A percentile compares a stretch with the other conserved stretches of the same genome.
Evolutionary conservation across 2,113 vertebrate genomes (phyloP).

Genomic region (Tympanuchus pallidicinctus): DNA sequence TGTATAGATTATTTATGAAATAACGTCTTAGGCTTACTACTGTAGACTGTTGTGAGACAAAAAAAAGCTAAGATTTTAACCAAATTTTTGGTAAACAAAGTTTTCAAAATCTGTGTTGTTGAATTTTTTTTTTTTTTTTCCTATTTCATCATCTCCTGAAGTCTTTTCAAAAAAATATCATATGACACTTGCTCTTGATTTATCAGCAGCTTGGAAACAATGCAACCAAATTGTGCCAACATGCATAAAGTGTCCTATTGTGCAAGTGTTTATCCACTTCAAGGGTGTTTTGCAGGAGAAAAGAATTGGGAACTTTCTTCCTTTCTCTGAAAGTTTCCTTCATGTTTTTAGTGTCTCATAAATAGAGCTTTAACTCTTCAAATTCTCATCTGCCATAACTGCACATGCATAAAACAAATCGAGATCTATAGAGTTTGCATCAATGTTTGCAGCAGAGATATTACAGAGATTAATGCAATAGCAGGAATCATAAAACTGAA

Average conservation of each 20-base stretch:
- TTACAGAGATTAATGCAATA: not conserved
- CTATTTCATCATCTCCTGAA: not conserved
- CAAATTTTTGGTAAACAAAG: not conserved
- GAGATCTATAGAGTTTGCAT: not conserved
- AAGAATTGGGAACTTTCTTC: rapidly evolving
- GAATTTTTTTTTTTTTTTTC: not conserved
- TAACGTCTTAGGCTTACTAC: not conserved
- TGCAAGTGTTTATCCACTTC: not conserved
- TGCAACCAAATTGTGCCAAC: not conserved
- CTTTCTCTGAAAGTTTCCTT: not conserved
- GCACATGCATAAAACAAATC: not conserved
- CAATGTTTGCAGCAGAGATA: not conserved
- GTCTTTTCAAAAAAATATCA: not conserved
- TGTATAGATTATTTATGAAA: not conserved
- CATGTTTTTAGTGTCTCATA: not conserved
- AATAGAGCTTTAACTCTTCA: not conserved
- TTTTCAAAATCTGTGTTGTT: not conserved
- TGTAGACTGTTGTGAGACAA: not conserved
- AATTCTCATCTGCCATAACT: not conserved
- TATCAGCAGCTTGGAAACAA: not conserved
- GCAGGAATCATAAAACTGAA: not conserved
- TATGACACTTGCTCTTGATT: not conserved
- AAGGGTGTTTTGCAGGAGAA: not conserved
- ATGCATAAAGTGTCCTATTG: not conserved
- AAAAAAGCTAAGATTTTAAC: not conserved